phyloP scores from a whole-genome alignment of 2,888 invertebrate genomes.

The Lasioglossum figueresi region DNA sequence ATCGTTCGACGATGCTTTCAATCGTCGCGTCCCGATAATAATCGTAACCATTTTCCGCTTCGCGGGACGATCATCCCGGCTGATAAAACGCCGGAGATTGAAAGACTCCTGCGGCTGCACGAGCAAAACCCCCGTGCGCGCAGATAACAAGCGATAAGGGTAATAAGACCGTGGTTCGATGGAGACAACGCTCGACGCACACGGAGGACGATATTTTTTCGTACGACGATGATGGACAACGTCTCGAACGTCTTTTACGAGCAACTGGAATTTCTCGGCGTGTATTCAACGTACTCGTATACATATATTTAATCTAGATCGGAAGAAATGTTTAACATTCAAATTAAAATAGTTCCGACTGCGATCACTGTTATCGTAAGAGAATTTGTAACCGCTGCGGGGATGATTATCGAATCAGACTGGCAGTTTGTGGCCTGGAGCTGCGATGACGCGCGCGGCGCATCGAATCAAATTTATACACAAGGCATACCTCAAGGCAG shows the following conservation, averaged over 20 bases:
- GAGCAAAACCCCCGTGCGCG: slow-evolving; percentile 3
- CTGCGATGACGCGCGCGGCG: slow-evolving; percentile 21
- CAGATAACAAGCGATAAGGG: slow-evolving; percentile 19
- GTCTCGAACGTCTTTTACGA: neutral
- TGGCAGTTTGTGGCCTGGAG: neutral
- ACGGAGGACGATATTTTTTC: neutral
- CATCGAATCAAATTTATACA: slow-evolving; percentile 42
- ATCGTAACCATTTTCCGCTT: slow-evolving; percentile 42
- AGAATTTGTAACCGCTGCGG: neutral
- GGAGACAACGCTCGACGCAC: neutral
- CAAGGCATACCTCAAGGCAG: slow-evolving; percentile 57
- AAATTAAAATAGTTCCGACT: too few relatives aligned
- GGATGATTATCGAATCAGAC: neutral
- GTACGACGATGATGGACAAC: neutral
- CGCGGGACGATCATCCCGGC: slow-evolving; percentile 37
- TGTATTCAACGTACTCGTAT: too few relatives aligned
- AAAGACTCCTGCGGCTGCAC: slow-evolving; percentile 10
- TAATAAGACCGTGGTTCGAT: slow-evolving; percentile 1
- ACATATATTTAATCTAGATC: too few relatives aligned
- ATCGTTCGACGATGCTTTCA: slow-evolving; percentile 56
- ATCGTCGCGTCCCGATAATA: slow-evolving; percentile 50
- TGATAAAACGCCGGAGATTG: slow-evolving; percentile 36
- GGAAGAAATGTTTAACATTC: too few relatives aligned
- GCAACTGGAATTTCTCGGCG: neutral
- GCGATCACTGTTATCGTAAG: neutral